These are phyloP conservation scores for Octopus bimaculoides DNA, from an alignment of 1,140 invertebrate species.

Conservation along the genomic window DNA sequence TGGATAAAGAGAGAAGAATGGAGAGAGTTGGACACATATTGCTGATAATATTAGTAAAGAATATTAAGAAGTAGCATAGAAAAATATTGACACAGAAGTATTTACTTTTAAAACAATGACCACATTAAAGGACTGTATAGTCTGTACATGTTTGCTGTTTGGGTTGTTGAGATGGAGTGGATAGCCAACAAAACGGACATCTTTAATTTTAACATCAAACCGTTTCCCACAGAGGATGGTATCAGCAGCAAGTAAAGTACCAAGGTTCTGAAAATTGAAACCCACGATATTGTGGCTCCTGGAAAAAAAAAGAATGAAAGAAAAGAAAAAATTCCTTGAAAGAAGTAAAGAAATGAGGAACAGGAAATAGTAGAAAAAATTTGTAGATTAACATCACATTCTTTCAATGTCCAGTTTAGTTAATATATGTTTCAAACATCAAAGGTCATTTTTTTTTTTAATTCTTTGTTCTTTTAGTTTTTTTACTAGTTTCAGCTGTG, in stretches of 20 bases:
- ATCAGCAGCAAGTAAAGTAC: slow-evolving; percentile 88
- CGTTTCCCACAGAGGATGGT: slow-evolving; percentile 70
- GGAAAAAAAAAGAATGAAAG: slow-evolving; percentile 25
- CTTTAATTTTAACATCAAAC: slow-evolving; percentile 88
- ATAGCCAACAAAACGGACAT: slow-evolving; percentile 91
- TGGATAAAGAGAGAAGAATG: too few species aligned
- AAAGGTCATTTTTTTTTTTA: too few species aligned
- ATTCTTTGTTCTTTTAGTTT: too few species aligned
- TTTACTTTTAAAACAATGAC: slow-evolving; percentile 79
- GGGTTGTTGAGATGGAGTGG: slow-evolving; percentile 63
- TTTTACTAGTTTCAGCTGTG: too few species aligned
- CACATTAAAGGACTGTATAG: slow-evolving; percentile 83
- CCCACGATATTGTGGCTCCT: slow-evolving; percentile 19
- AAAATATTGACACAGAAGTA: neutral
- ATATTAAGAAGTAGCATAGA: neutral
- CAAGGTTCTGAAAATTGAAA: slow-evolving; percentile 66
- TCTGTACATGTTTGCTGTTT: slow-evolving; percentile 61
- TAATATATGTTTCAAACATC: too few species aligned
- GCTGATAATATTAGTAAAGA: too few species aligned
- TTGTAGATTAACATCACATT: too few species aligned
- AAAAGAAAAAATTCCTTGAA: slow-evolving; percentile 12
- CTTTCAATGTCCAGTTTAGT: too few species aligned
- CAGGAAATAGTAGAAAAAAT: too few species aligned
- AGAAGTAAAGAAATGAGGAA: too few species aligned
- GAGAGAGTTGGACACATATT: too few species aligned